phyloP scores from a whole-genome alignment of 1,140 invertebrate species.

The Acarapis woodi region DNA sequence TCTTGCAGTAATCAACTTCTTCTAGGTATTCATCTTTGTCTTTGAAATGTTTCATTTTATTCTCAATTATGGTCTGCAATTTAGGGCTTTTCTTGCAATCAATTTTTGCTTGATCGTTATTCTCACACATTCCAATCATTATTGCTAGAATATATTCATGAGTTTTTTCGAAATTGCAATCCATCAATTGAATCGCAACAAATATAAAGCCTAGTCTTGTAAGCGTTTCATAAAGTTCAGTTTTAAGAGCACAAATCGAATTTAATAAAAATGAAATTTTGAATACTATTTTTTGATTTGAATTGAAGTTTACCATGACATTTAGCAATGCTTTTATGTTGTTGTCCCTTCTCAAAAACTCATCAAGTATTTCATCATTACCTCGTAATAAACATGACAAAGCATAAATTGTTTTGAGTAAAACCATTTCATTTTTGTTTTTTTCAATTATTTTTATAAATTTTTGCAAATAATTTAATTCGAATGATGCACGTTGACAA shows the following conservation, averaged over 20 bases:
- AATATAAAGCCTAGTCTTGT: conserved; percentile 28
- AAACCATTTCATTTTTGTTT: conserved; percentile 25
- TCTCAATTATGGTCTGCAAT: neutral
- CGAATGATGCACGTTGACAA: conserved; percentile 32
- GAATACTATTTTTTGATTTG: neutral
- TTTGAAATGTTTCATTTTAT: neutral
- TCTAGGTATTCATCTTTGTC: neutral
- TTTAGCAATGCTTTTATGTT: neutral
- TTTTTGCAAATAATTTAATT: conserved; percentile 28
- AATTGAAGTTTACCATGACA: neutral
- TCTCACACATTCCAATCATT: conserved; percentile 19
- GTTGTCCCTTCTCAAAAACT: neutral
- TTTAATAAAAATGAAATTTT: conserved; percentile 6
- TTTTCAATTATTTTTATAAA: conserved; percentile 30
- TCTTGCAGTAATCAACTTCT: neutral
- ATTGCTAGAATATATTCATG: conserved; percentile 27
- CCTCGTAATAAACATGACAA: conserved; percentile 24
- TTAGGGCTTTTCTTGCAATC: neutral
- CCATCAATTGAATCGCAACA: conserved; percentile 23
- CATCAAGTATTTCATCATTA: neutral
- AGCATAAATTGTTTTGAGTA: conserved; percentile 36
- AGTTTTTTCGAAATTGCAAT: conserved; percentile 17
- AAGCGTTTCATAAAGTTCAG: conserved; percentile 17
- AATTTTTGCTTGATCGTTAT: conserved; percentile 16
- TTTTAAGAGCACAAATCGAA: neutral